Conservation (phyloP, 2,888 invertebrate species). For the Dexiosoma caninum region DNA sequence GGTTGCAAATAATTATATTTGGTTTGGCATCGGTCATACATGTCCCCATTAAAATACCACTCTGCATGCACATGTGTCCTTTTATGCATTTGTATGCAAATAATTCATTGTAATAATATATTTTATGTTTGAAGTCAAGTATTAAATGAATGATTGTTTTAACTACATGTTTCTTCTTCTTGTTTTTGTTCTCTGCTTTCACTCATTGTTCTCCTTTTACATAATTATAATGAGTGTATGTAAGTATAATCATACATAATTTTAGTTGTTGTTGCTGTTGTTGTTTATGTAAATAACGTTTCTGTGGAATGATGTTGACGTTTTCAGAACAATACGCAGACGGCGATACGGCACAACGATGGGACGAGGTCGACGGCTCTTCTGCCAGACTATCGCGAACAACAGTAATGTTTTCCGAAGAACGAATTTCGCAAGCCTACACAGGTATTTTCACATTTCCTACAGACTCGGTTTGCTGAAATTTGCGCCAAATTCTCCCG, state of each 20-base stretch:
- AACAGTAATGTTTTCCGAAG: too few species aligned
- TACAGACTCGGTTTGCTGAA: too few species aligned
- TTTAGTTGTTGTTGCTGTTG: not conserved
- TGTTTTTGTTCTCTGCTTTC: not conserved
- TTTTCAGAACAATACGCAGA: too few species aligned
- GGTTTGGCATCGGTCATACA: constrained; percentile 26
- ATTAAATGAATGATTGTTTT: constrained; percentile 49
- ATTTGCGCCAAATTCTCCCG: too few species aligned
- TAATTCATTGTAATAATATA: constrained; percentile 50
- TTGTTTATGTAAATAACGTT: too few species aligned
- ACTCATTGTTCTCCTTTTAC: not conserved
- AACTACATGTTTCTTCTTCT: not conserved
- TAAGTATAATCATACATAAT: not conserved
- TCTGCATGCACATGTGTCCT: not conserved
- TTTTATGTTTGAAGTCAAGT: constrained; percentile 40
- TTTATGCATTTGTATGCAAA: constrained; percentile 11
- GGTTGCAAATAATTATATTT: constrained; percentile 60
- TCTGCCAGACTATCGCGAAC: too few species aligned
- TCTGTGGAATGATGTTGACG: too few species aligned
- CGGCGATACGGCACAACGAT: too few species aligned
- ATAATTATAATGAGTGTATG: not conserved
- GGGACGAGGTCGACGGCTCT: too few species aligned
- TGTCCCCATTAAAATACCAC: not conserved
- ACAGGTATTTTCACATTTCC: too few species aligned
- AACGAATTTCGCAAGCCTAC: too few species aligned